Evolutionary conservation across 2,797 vertebrate species (phyloP).

Genomic region (Lindbergichthys nudifrons): DNA sequence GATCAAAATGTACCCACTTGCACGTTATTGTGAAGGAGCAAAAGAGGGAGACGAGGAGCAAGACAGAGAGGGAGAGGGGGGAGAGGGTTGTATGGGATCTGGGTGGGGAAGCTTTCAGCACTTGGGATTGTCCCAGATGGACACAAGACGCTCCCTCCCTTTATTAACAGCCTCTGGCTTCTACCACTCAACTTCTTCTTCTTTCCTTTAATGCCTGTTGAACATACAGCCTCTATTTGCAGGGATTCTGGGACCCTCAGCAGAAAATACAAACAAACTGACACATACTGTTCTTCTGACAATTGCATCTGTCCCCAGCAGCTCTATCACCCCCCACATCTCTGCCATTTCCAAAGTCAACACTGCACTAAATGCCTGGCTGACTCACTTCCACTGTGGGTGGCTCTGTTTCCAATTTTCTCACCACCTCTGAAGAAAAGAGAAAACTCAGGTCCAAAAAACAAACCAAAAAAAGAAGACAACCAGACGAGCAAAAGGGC

Average conservation of each 20-base stretch:
- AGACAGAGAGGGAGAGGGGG: slow-evolving; percentile 10
- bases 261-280: slow-evolving; percentile 57
- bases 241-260: slow-evolving; percentile 14
- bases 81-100: slow-evolving; percentile 72
- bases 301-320: slow-evolving; percentile 38
- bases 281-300: slow-evolving; percentile 46
- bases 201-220: slow-evolving; percentile 11
- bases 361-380: slow-evolving; percentile 75
- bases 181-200: slow-evolving; percentile 22
- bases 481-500: slow-evolving; percentile 55
- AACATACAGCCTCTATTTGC: slow-evolving; percentile 22
- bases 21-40: slow-evolving; percentile 44
- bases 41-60: slow-evolving; percentile 20
- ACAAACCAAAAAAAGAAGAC: slow-evolving; percentile 52
- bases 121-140: slow-evolving; percentile 82
- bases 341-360: slow-evolving; percentile 79
- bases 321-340: slow-evolving; percentile 29
- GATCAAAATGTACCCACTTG: slow-evolving; percentile 16
- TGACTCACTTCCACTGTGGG: slow-evolving; percentile 84
- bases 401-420: slow-evolving; percentile 88
- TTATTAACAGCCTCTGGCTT: slow-evolving; percentile 77
- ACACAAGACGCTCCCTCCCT: slow-evolving; percentile 80
- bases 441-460: slow-evolving; percentile 68
- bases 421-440: slow-evolving; percentile 74
- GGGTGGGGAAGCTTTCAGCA: slow-evolving; percentile 80